Evolutionary conservation across 2,113 vertebrate species (phyloP), one percentile per base, ranked within the genome.

Genomic region (Connochaetes taurinus): DNA sequence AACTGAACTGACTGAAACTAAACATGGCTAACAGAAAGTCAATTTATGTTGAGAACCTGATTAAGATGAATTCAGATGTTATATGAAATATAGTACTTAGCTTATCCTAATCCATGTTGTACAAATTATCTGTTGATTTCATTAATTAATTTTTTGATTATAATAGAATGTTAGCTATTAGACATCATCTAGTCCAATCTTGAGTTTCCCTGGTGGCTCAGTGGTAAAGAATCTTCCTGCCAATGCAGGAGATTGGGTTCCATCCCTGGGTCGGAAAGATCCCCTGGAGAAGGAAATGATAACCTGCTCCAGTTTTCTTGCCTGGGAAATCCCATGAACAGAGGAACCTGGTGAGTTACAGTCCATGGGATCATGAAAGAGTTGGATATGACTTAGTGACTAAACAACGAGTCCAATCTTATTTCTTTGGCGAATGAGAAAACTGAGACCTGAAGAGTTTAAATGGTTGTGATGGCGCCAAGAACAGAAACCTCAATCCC

Each of bases 21-120:
- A 96, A 95, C 21, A 11, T 95, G 36, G 10, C 36, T 78, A 88
- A 57, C 52, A 87, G 40, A 78, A 92, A 82, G 78, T 88, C 21
- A 94, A 17, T 95, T 95, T 95, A 67, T 33, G 6, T 55, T 76
- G 29, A 90, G 86, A 83, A 81, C 50, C 57, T 78, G 93, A 91
- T 71, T 96, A 58, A 43, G 57, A 91, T 95, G 21, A 94, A 96
- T 81, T 95, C 36, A 95, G 19, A 15, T 85, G 25, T 50, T 91
- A 52, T 87, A 15, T 60, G 12, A 19, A 60, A 85, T 84, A 60
- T 47, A 58, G 87, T 91, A 60, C 13, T 94, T 71, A 23, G 45
- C 4, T 95, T 86, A 33, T 17, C 2, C 4, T 87, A 80, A 95
- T 80, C 17, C 33, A 67, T 78, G 7, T 82, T 81, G 27, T 82